Evolutionary conservation across 1,140 invertebrate species (phyloP).

Genomic region (Pogonognathellus flavescens): DNA sequence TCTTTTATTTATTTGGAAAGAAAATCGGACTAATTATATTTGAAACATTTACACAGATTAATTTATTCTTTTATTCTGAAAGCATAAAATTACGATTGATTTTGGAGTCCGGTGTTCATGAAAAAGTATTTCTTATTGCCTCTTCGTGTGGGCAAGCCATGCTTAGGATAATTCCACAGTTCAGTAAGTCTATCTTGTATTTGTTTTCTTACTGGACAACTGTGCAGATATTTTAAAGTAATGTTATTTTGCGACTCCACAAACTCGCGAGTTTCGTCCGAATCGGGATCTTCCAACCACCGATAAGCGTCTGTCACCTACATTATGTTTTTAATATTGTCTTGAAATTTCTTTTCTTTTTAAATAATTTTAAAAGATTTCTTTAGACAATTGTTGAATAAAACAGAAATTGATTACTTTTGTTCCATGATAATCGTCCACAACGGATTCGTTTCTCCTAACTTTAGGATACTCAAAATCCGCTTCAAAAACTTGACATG

Average conservation of each 20-base stretch:
- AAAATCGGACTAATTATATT: background rate
- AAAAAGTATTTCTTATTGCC: conserved; percentile 91
- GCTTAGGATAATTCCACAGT: conserved; percentile 97
- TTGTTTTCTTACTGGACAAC: conserved; percentile 79
- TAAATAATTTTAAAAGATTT: background rate
- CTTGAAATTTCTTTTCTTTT: background rate
- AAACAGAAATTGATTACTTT: conserved; percentile 75
- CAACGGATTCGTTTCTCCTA: conserved; percentile 5
- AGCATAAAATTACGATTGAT: conserved; percentile 85
- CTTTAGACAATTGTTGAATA: background rate
- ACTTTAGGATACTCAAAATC: conserved; percentile 52
- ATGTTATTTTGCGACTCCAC: conserved; percentile 92
- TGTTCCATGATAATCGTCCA: conserved; percentile 66
- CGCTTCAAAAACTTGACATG: background rate
- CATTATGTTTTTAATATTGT: conserved; percentile 58
- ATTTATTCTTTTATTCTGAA: background rate
- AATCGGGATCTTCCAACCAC: conserved; percentile 96
- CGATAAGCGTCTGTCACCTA: conserved; percentile 93
- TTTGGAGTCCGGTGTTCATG: conserved; percentile 94
- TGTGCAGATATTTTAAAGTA: conserved; percentile 86
- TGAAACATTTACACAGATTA: background rate
- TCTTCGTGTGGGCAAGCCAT: conserved; percentile 85
- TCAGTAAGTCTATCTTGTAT: conserved; percentile 85
- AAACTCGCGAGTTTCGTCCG: conserved; percentile 90
- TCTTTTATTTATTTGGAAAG: conserved; percentile 72